phyloP scores from a whole-genome alignment of 1,140 invertebrate species.

The Charaxes varanes region DNA sequence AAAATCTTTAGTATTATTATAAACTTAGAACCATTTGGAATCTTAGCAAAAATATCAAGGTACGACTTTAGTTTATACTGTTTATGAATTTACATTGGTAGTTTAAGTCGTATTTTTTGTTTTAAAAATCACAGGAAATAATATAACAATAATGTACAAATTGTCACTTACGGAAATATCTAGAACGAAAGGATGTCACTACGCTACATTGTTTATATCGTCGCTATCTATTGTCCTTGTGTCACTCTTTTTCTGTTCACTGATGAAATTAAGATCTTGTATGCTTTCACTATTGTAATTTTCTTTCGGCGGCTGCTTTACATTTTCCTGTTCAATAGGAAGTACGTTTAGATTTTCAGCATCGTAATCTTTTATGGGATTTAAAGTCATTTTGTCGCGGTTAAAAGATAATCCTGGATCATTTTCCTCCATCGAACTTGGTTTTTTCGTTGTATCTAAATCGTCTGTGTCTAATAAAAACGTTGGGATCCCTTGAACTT shows the following conservation, averaged over 20 bases:
- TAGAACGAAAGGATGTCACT: constrained; percentile 32
- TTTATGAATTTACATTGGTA: constrained; percentile 28
- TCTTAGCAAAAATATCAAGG: constrained; percentile 19
- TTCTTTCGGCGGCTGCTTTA: constrained; percentile 32
- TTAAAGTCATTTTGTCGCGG: constrained; percentile 15
- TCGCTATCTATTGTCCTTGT: constrained; percentile 53
- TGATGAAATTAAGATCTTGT: constrained; percentile 56
- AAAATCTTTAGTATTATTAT: constrained; percentile 35
- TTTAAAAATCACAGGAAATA: constrained; percentile 20
- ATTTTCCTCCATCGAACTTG: constrained; percentile 14
- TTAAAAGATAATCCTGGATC: constrained; percentile 11
- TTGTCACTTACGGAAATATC: constrained; percentile 26
- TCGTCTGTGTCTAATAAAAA: constrained; percentile 61
- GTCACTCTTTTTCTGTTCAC: constrained; percentile 62
- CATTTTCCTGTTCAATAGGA: constrained; percentile 36
- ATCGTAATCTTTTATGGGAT: constrained; percentile 20
- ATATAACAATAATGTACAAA: constrained; percentile 57
- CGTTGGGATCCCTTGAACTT: no score
- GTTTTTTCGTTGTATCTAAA: constrained; percentile 38
- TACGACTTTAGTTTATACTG: constrained; percentile 5
- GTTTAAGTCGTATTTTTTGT: constrained; percentile 8
- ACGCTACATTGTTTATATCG: constrained; percentile 53
- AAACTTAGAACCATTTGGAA: constrained; percentile 25
- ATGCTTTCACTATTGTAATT: constrained; percentile 40
- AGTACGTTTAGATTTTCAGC: constrained; percentile 47